Evolutionary conservation across 2,888 invertebrate genomes (phyloP).

Genomic region (Linyphia triangularis): DNA sequence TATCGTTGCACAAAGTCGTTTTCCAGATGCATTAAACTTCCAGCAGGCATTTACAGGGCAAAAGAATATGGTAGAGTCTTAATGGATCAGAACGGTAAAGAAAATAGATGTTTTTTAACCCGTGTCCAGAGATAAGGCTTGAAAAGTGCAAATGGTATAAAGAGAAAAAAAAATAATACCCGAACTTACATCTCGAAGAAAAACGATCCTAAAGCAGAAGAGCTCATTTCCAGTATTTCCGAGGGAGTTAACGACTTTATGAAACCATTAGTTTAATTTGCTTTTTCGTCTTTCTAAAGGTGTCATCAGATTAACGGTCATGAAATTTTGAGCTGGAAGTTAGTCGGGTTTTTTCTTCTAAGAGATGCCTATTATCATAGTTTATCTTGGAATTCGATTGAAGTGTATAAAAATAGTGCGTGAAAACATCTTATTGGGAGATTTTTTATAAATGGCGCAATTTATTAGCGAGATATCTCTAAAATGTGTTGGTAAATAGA

Average conservation of each 20-base stretch:
- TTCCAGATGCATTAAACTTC: constrained; percentile 67
- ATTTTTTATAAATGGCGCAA: no score
- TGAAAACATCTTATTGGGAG: no score
- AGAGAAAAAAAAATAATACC: constrained; percentile 14
- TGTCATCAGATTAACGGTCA: constrained; percentile 19
- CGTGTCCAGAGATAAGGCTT: constrained; percentile 40
- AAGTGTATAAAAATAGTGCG: neutral
- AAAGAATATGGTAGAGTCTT: constrained; percentile 30
- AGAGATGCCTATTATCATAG: neutral
- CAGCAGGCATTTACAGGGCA: constrained; percentile 48
- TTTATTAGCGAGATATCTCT: no score
- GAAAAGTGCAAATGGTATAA: constrained; percentile 36
- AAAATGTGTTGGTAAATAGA: no score
- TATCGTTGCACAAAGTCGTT: constrained; percentile 64
- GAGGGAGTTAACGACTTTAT: constrained; percentile 56
- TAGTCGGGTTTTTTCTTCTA: neutral
- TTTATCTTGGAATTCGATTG: neutral
- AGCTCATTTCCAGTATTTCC: constrained; percentile 7
- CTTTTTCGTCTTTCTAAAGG: neutral
- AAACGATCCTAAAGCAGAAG: constrained; percentile 27
- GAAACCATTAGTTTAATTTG: constrained; percentile 65
- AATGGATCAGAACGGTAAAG: constrained; percentile 65
- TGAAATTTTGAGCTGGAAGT: constrained; percentile 23
- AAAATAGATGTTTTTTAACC: constrained; percentile 69
- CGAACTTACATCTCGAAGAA: constrained; percentile 36